Percentiles rank a stretch among this genome's conserved stretches.
phyloP scores from a whole-genome alignment of 2,797 vertebrate species.

The Pantherophis vulpinus region DNA sequence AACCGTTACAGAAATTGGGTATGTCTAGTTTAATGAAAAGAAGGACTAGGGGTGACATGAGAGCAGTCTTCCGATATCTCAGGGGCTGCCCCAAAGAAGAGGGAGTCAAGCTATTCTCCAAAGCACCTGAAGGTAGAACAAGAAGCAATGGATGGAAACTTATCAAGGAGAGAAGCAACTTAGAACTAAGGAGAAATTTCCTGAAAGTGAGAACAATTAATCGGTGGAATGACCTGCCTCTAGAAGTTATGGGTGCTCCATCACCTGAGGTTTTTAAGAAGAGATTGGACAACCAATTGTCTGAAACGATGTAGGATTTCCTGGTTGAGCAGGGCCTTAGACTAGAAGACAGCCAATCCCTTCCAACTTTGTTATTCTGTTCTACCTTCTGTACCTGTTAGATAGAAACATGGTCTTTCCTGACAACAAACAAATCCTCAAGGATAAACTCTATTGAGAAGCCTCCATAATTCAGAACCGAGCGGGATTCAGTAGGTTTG shows the following conservation, averaged over 20 bases:
- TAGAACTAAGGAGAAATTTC: not conserved
- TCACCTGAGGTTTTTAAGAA: not conserved
- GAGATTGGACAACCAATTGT: not conserved
- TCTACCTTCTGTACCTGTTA: not conserved
- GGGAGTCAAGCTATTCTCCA: not conserved
- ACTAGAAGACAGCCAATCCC: not conserved
- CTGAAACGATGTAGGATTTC: not conserved
- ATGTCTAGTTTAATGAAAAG: not conserved
- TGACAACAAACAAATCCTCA: constrained; percentile 5
- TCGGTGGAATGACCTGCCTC: not conserved
- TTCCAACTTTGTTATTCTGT: not conserved
- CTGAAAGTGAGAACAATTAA: not conserved
- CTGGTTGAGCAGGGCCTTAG: not conserved
- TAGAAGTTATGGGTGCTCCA: not conserved
- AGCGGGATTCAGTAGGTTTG: not conserved
- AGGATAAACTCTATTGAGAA: not conserved
- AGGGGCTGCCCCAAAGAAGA: not conserved
- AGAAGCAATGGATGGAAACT: not conserved
- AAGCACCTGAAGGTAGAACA: not conserved
- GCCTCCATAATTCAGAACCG: not conserved
- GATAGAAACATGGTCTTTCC: constrained; percentile 18
- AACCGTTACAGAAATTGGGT: not conserved
- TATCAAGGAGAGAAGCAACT: not conserved
- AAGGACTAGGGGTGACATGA: rapidly evolving
- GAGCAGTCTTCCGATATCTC: not conserved